Evolutionary conservation across 2,888 invertebrate species (phyloP).

Genomic region (Tanypteryx hageni): DNA sequence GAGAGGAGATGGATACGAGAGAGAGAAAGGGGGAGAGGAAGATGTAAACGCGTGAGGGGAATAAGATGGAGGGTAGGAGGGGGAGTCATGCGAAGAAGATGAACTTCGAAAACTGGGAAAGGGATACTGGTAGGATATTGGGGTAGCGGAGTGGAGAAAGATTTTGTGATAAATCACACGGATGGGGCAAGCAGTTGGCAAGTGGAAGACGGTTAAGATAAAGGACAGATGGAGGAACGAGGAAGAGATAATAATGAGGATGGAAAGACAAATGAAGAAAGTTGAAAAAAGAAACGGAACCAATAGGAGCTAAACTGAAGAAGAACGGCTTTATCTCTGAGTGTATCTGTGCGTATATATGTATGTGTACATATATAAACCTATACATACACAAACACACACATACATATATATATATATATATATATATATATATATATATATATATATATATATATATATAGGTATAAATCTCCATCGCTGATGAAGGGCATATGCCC

Average conservation of each 20-base stretch:
- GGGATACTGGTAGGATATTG: conserved; percentile 2
- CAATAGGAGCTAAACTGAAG: no score
- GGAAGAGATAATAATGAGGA: background rate
- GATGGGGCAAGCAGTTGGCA: background rate
- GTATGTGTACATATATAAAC: no score
- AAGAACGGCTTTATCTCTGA: no score
- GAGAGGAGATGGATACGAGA: no score
- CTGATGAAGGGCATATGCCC: no score
- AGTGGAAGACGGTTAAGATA: background rate
- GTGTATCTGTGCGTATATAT: no score
- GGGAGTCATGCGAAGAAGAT: background rate
- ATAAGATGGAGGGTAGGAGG: background rate
- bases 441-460: no score
- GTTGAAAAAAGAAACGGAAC: no score
- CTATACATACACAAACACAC: no score
- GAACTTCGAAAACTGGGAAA: background rate
- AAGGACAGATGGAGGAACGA: background rate
- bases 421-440: no score
- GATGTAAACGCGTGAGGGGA: background rate
- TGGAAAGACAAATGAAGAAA: background rate
- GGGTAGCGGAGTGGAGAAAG: background rate
- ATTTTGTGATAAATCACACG: background rate
- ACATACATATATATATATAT: no score
- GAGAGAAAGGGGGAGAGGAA: background rate
- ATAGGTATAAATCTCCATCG: no score